Evolutionary conservation across 2,888 invertebrate species (phyloP), one percentile per base, ranked within the genome.

Genomic region (Aelia acuminata): DNA sequence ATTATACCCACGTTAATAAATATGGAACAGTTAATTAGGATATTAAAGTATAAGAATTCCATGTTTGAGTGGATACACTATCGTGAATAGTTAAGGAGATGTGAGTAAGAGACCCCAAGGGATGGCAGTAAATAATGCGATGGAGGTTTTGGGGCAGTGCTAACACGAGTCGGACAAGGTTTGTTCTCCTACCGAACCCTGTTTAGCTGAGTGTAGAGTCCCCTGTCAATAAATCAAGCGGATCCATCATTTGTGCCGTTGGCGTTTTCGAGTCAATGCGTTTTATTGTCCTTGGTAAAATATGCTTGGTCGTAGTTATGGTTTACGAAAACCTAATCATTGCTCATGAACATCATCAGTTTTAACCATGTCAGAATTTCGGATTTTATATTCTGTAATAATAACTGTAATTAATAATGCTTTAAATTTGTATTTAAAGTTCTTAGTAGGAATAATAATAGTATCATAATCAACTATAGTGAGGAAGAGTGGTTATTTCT

Each of bases 211-310:
- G 63, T 63, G 63, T 63, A 31, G 31, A n/a, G 57, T 57, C 26
- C n/a, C 31, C 63, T 63, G 31, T 63, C 63, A 63, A 63, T 63
- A 63, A 63, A 63, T 63, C 63, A 63, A 31, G 26, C 63, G 31
- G 31, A 31, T 63, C 63, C 63, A 63, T 63, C 63, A 63, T 63
- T 63, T 35, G 31, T 63, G 18, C 63, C 10, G 15, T 31, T 63
- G 63, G 15, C 63, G 1, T 63, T 63, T 63, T 63, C 63, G 31
- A 63, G 31, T 5, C 63, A 15, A 18, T 31, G 31, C 3, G 63
- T 63, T 63, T 63, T 31, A 63, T 63, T 8, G 31, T 5, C 13
- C 8, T 57, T 15, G 15, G 31, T 22, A 31, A 63, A 63, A 63
- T 63, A 31, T 63, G 31, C 31, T 31, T 15, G 63, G 15, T 63